Conservation (phyloP, 2,113 vertebrate genomes). For the Channa maculata region DNA sequence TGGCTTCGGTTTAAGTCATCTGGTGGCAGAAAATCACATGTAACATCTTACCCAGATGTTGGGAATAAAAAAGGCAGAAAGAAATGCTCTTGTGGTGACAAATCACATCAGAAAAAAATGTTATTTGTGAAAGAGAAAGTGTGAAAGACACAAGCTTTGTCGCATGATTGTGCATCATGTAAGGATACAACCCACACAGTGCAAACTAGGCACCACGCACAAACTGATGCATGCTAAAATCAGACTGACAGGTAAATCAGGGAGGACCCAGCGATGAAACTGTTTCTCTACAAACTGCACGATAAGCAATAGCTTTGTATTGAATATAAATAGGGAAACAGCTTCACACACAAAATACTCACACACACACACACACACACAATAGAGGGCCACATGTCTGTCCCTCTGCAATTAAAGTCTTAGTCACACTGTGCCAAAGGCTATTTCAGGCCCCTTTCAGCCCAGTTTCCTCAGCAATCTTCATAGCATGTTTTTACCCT, state of each 20-base stretch:
- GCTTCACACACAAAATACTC: conserved; percentile 27
- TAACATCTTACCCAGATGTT: conserved; percentile 7
- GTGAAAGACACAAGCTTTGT: conserved; percentile 41
- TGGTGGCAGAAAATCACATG: conserved; percentile 6
- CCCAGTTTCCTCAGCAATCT: conserved; percentile 59
- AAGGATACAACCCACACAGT: not conserved
- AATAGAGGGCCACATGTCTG: conserved; percentile 60
- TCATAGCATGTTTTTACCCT: conserved; percentile 7
- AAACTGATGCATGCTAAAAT: conserved; percentile 18
- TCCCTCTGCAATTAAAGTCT: conserved; percentile 71
- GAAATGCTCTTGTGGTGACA: not conserved
- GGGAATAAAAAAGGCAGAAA: not conserved
- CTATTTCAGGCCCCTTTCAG: conserved; percentile 69
- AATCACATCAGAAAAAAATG: conserved; percentile 7
- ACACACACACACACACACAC: conserved; percentile 41
- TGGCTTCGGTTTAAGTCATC: conserved; percentile 37
- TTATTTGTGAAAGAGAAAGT: conserved; percentile 1
- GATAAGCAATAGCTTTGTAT: conserved; percentile 39
- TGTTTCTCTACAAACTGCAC: conserved; percentile 29
- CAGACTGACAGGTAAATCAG: conserved; percentile 37
- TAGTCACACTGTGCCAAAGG: conserved; percentile 70
- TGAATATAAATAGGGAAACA: conserved; percentile 45
- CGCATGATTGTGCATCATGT: not conserved
- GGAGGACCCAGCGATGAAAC: conserved; percentile 17
- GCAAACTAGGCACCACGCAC: conserved; percentile 4